Base-by-base conservation (phyloP, 2,797 vertebrate genomes). In the Picus viridis region DNA sequence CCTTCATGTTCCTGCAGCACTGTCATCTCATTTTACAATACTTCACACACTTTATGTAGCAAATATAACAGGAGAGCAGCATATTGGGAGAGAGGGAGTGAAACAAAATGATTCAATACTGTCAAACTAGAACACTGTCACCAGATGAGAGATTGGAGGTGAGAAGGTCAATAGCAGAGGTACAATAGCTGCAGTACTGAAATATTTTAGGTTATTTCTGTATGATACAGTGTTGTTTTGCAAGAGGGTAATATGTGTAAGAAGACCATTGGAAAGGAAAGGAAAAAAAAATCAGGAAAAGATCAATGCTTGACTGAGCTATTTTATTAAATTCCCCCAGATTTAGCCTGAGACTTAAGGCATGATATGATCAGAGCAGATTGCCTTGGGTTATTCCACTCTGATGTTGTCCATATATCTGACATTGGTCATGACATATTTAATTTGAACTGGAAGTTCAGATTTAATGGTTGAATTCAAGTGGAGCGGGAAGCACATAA, bases 341-440 rank as follows among this genome's bases (percentile, higher is more conserved):
- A 94, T 89, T 97, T 92, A 83, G 88, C 27, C 92, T 72, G 79
- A 94, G 95, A 96, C 95, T 96, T 91, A 97, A 96, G 95, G 95
- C 96, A 95, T 90, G 94, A 96, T 96, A 95, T 59, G 92, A 96
- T 97, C 96, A 96, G 95, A 97, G 91, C 93, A 97, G 96, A 97
- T 97, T 97, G 96, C 96, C 96, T 96, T 96, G 97, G 95, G 97
- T 97, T 97, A 97, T 97, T 97, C 96, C 87, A 95, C 85, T 97
- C 96, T 96, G 95, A 97, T 96, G 95, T 95, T 97, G 96, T 97
- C 96, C 97, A 97, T 96, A 97, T 97, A 97, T 96, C 96, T 97
- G 96, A 96, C 96, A 96, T 96, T 96, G 96, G 95, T 93, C 95
- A 93, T 97, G 97, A 97, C 97, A 97, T 96, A 94, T 97, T 96